Conservation (phyloP, 2,113 vertebrate species). For the Hippotragus niger region DNA sequence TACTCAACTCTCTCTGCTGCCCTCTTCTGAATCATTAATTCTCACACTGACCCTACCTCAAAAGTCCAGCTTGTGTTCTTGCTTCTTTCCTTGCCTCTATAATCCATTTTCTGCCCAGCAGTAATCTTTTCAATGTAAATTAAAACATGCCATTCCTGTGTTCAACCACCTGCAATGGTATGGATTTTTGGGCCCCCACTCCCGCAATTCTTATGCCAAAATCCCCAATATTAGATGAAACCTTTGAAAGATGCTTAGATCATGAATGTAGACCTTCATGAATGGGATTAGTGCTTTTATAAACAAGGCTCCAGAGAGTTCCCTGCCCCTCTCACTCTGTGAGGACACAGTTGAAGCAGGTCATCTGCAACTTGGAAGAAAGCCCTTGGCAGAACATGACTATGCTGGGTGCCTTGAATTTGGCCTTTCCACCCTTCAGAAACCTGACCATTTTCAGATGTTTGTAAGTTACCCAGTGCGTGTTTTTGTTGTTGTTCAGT, state of each 20-base stretch:
- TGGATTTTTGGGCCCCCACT: neutral
- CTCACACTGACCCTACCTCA: neutral
- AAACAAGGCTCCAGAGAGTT: neutral
- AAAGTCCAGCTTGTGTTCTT: neutral
- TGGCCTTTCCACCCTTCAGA: neutral
- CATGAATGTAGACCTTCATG: neutral
- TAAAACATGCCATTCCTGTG: neutral
- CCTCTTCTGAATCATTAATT: neutral
- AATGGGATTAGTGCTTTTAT: neutral
- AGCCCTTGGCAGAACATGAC: neutral
- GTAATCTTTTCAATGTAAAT: neutral
- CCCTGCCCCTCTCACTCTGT: neutral
- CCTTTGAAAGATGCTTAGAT: neutral
- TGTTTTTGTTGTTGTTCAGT: neutral
- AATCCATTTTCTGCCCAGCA: neutral
- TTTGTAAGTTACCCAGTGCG: neutral
- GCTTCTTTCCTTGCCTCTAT: neutral
- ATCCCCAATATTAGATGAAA: neutral
- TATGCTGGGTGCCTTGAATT: neutral
- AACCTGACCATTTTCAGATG: neutral
- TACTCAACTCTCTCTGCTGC: neutral
- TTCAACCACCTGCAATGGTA: neutral
- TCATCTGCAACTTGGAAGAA: neutral
- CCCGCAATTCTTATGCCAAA: neutral
- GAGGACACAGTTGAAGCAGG: neutral